Evolutionary conservation across 2,797 vertebrate species (phyloP).

Genomic region (Coccyzus lansbergi): DNA sequence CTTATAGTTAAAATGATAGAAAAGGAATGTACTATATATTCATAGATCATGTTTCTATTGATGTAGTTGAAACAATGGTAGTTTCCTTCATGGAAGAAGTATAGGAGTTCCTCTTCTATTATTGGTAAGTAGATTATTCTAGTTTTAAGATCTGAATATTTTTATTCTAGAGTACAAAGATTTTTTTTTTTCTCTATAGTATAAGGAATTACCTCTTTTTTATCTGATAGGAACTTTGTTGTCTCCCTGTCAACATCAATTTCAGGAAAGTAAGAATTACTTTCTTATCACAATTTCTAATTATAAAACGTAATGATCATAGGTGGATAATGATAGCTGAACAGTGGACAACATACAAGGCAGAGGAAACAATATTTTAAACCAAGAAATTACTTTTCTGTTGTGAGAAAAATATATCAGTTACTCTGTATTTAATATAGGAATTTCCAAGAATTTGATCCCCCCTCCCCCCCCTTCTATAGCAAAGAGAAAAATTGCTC

Average conservation of each 20-base stretch:
- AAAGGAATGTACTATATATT: not conserved
- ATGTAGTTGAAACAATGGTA: constrained; percentile 30
- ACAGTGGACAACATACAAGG: not conserved
- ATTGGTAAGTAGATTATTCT: not conserved
- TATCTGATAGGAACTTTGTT: not conserved
- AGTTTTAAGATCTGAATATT: not conserved
- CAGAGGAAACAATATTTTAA: not conserved
- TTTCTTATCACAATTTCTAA: constrained; percentile 9
- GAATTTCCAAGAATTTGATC: not conserved
- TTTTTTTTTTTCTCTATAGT: not conserved
- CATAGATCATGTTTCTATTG: not conserved
- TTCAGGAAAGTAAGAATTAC: constrained; percentile 12
- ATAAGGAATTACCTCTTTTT: not conserved
- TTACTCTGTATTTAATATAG: not conserved
- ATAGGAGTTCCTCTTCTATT: not conserved
- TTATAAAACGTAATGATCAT: not conserved
- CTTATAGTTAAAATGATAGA: constrained; percentile 3
- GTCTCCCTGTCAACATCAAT: not conserved
- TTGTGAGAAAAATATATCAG: not conserved
- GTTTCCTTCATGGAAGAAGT: not conserved
- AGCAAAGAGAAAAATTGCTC: not conserved
- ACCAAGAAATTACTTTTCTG: constrained; percentile 1
- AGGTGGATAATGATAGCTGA: not conserved
- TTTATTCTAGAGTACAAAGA: not conserved
- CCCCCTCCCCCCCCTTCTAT: not conserved